Base-by-base conservation (phyloP, 2,888 invertebrate species). In the Mellilla xanthometata region DNA sequence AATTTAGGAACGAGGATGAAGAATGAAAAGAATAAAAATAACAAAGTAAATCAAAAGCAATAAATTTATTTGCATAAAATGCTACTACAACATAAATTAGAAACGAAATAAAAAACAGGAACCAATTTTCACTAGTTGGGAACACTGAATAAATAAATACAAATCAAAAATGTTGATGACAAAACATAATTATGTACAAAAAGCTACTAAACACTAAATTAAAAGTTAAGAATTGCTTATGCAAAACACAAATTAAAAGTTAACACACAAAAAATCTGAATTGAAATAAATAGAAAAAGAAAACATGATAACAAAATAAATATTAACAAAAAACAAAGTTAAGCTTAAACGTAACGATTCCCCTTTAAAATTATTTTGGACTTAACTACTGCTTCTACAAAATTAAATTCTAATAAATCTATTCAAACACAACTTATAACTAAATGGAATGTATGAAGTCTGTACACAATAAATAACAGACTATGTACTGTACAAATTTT, bases 31-130 rank as follows among this genome's bases (percentile, higher is more conserved):
- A 68, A 72, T 75, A 66, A 65, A 61, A 70, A 63, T 52, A n/a
- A n/a, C 59, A 72, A 75, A 72, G 36, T 50, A 65, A 76, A 76
- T 65, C 70, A 78, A 79, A 86, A 87, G 86, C 87, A 79, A 88
- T 84, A 83, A 82, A 83, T 84, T 84, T 87, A 84, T 86, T 87
- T 90, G 88, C 79, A 74, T 76, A 76, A 81, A 73, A 62, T 60
- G 62, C 65, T 68, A 78, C 63, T 61, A 73, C 35, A 84, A 84
- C 78, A 82, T 79, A 83, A 82, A 81, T 81, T 75, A 80, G 65
- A 82, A 86, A 88, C 84, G 73, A 88, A 90, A 90, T 88, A 90
- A 90, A 90, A 12, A 88, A 87, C 91, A 91, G 82, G 83, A 86
- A 86, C 84, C 75, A 82, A 68, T 69, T 68, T 68, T 56, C 65